Conservation (phyloP, 1,140 invertebrate genomes). For the Drepana arcuata region DNA sequence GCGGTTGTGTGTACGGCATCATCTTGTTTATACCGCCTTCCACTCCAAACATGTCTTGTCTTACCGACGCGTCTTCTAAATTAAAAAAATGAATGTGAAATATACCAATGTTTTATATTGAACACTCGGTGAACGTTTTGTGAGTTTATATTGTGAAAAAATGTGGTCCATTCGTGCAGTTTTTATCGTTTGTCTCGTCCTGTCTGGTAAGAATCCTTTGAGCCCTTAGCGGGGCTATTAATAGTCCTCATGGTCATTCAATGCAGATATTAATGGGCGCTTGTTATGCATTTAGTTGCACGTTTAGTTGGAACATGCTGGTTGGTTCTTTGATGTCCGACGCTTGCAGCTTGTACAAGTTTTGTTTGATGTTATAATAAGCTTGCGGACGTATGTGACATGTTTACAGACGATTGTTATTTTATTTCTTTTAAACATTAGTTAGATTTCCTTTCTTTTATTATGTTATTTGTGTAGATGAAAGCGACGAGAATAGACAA, state of each 20-base stretch:
- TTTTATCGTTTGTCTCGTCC: constrained; percentile 42
- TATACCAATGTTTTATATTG: constrained; percentile 18
- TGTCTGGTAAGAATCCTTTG: constrained; percentile 57
- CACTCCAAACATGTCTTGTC: constrained; percentile 22
- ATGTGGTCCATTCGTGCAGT: constrained; percentile 40
- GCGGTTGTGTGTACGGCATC: constrained; percentile 1
- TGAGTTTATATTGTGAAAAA: constrained; percentile 32
- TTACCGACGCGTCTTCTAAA: too few relatives aligned
- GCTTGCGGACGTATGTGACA: constrained; percentile 11
- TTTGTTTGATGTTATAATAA: constrained; percentile 21
- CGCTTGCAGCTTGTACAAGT: constrained; percentile 15
- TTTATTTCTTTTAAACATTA: too few relatives aligned
- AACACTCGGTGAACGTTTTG: constrained; percentile 23
- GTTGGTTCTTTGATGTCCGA: constrained; percentile 36
- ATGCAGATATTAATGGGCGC: constrained; percentile 51
- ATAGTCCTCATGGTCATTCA: constrained; percentile 48
- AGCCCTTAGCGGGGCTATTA: constrained; percentile 50
- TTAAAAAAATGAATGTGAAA: constrained; percentile 35
- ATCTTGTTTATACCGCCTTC: constrained; percentile 15
- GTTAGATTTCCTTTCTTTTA: too few relatives aligned
- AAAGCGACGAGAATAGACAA: too few relatives aligned
- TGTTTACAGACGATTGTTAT: too few relatives aligned
- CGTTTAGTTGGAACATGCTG: constrained; percentile 28
- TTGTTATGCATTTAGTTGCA: constrained; percentile 49
- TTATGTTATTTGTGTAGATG: too few relatives aligned